phyloP scores from a whole-genome alignment of 2,797 vertebrate genomes.

The Chrosomus eos region DNA sequence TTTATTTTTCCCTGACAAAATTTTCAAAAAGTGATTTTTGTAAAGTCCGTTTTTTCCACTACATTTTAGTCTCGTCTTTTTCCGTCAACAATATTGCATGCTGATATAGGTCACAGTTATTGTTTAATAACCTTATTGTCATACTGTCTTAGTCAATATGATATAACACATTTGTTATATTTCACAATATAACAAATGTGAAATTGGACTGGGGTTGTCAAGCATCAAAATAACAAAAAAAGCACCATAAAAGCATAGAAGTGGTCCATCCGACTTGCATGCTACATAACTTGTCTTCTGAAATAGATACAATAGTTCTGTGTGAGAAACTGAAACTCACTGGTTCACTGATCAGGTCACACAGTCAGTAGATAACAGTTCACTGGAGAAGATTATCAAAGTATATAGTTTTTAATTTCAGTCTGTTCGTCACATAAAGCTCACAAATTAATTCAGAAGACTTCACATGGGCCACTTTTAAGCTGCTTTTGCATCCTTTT shows the following conservation, averaged over 20 bases:
- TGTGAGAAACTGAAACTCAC: background rate
- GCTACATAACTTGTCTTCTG: background rate
- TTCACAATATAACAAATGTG: background rate
- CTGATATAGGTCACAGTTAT: too few relatives aligned
- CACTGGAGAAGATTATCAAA: background rate
- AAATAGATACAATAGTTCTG: background rate
- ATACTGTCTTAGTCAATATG: background rate
- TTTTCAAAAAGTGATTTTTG: too few relatives aligned
- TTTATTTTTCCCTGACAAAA: background rate
- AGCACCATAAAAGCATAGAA: background rate
- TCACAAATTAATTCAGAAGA: background rate
- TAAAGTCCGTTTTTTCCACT: too few relatives aligned
- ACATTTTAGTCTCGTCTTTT: too few relatives aligned
- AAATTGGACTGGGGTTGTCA: background rate
- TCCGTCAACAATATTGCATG: too few relatives aligned
- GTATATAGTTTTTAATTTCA: background rate
- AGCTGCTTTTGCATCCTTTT: background rate
- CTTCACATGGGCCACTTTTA: background rate
- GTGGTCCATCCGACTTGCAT: background rate
- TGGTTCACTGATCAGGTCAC: constrained; percentile 5
- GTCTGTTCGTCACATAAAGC: background rate
- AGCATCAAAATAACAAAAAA: background rate
- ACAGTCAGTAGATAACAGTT: background rate
- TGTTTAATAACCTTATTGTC: background rate
- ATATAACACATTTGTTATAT: too few relatives aligned